Percentiles rank a stretch among this genome's conserved stretches.
Evolutionary conservation across 2,888 invertebrate genomes (phyloP).

Genomic region (Spilarctia lutea): DNA sequence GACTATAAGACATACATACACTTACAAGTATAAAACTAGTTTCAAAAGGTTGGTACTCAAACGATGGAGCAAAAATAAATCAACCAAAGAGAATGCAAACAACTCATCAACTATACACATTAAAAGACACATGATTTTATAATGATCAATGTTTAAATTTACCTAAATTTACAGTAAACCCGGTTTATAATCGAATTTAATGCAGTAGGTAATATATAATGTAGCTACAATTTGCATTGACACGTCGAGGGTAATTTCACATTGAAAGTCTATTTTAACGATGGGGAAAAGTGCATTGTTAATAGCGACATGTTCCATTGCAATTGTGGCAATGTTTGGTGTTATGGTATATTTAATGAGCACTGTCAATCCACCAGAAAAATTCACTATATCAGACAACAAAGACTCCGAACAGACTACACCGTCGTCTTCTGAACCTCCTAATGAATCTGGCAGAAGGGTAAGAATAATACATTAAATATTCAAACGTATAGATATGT

Average conservation of each 20-base stretch:
- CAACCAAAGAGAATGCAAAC: not conserved
- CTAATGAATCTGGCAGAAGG: not conserved
- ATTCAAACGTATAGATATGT: no score
- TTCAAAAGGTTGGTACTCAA: not conserved
- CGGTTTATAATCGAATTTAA: not conserved
- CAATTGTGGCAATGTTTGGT: not conserved
- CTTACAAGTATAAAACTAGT: no score
- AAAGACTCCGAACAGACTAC: not conserved
- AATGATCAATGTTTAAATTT: constrained; percentile 1
- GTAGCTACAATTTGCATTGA: not conserved
- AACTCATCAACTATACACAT: not conserved
- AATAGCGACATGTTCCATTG: not conserved
- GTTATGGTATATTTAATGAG: constrained; percentile 44
- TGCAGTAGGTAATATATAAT: not conserved
- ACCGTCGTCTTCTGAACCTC: not conserved
- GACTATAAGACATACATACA: no score
- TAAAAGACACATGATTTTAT: not conserved
- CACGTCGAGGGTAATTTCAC: not conserved
- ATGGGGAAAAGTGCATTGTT: constrained; percentile 2
- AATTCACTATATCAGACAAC: not conserved
- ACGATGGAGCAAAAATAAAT: not conserved
- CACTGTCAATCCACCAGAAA: constrained; percentile 56
- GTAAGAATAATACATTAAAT: not conserved
- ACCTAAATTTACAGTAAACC: constrained; percentile 6
- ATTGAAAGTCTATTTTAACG: not conserved